Conservation (phyloP, 2,797 vertebrate genomes). For the Carduelis carduelis region DNA sequence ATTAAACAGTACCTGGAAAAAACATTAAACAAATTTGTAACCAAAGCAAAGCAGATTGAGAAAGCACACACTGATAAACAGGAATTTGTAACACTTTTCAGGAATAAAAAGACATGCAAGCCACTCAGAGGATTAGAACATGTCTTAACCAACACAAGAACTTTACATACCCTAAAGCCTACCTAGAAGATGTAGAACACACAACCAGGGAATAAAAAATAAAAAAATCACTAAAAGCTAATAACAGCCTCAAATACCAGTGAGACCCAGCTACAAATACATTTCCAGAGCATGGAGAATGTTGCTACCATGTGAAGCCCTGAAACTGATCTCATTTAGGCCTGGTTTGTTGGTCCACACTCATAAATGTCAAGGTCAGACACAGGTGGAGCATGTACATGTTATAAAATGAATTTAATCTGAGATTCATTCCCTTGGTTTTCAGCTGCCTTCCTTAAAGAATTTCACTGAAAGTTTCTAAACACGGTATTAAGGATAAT, state of each 20-base stretch:
- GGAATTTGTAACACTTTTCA: background rate
- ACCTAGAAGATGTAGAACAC: background rate
- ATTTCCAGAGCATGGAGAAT: background rate
- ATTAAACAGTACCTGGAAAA: background rate
- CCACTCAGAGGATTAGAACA: background rate
- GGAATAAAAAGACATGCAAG: background rate
- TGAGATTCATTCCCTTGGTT: background rate
- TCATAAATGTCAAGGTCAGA: background rate
- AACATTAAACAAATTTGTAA: background rate
- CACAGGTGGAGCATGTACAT: background rate
- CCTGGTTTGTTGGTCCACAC: background rate
- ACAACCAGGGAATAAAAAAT: background rate
- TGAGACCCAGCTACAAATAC: conserved; percentile 42
- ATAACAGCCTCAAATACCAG: conserved; percentile 37
- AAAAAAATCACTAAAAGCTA: background rate
- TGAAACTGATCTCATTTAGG: background rate
- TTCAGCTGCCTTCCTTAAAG: conserved; percentile 10
- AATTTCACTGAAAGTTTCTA: conserved; percentile 14
- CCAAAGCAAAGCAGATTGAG: background rate
- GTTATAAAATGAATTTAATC: background rate
- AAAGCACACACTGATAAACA: background rate
- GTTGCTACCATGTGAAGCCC: background rate
- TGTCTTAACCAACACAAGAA: background rate
- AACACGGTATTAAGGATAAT: conserved; percentile 30
- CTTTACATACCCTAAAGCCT: background rate